phyloP scores from a whole-genome alignment of 1,140 invertebrate genomes.

The Drosophila burlai region DNA sequence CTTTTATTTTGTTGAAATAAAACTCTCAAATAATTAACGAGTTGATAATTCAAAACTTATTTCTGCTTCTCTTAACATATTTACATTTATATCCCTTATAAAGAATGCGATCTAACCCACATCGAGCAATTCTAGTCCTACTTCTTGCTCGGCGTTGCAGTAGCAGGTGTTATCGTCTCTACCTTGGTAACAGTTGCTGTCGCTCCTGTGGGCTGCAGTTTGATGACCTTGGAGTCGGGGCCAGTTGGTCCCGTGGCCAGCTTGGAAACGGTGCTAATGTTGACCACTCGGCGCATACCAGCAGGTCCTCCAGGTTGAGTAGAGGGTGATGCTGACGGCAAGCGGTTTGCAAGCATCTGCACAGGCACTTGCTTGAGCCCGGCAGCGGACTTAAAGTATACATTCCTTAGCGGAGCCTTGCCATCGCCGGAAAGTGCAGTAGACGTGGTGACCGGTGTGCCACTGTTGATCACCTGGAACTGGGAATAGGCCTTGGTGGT shows the following conservation, averaged over 20 bases:
- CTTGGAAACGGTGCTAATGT: constrained; percentile 54
- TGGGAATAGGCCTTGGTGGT: constrained; percentile 54
- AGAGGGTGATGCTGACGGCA: neutral
- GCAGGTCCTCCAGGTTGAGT: constrained; percentile 29
- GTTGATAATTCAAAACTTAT: constrained; percentile 1
- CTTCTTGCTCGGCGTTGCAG: constrained; percentile 8
- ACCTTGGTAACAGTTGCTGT: constrained; percentile 4
- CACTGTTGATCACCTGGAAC: constrained; percentile 63
- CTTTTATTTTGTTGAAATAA: constrained; percentile 32
- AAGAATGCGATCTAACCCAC: neutral
- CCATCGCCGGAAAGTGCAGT: constrained; percentile 38
- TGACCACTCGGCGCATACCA: constrained; percentile 61
- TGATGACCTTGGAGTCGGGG: constrained; percentile 47
- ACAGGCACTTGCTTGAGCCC: constrained; percentile 63
- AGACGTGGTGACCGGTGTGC: neutral
- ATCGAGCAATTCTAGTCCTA: constrained; percentile 5
- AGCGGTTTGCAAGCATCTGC: constrained; percentile 61
- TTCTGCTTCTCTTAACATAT: constrained; percentile 26
- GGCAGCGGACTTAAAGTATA: constrained; percentile 55
- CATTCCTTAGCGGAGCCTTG: constrained; percentile 49
- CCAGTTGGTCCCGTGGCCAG: neutral
- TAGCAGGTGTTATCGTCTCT: neutral
- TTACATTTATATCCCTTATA: constrained; percentile 15
- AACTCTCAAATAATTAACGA: constrained; percentile 7
- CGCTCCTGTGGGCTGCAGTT: constrained; percentile 22